A percentile compares a stretch with the other conserved stretches of the same genome.
These are phyloP conservation scores for Drosophila niveifrons DNA, from an alignment of 2,888 invertebrate genomes.

Conservation along the genomic window DNA sequence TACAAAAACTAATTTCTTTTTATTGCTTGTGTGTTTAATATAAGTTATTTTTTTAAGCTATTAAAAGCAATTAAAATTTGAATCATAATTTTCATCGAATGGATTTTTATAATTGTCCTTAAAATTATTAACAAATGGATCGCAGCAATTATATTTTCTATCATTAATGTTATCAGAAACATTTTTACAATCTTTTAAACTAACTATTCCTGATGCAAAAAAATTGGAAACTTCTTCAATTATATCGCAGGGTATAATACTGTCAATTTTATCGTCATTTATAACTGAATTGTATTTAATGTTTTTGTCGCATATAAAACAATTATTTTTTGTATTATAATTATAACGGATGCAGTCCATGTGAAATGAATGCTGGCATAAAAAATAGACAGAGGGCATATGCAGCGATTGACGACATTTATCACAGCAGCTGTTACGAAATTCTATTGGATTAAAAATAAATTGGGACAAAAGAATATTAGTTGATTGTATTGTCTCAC, in stretches of 20 bases:
- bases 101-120: conserved; percentile 12
- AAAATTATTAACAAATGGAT: neutral
- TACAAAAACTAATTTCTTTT: neutral
- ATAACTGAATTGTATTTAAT: neutral
- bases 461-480: conserved; percentile 33
- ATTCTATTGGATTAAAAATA: conserved; percentile 69
- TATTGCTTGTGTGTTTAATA: conserved; percentile 1
- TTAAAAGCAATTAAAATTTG: conserved; percentile 33
- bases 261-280: neutral
- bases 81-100: conserved; percentile 43
- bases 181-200: neutral
- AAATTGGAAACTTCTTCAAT: conserved; percentile 32
- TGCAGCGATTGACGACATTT: conserved; percentile 63
- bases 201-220: conserved; percentile 34
- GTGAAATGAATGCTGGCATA: conserved; percentile 78
- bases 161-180: neutral
- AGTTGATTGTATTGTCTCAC: conserved; percentile 32
- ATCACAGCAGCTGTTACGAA: conserved; percentile 71
- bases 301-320: conserved; percentile 34
- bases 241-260: conserved; percentile 6
- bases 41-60: neutral
- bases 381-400: conserved; percentile 63
- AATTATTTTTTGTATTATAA: conserved; percentile 27
- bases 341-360: conserved; percentile 60
- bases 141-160: too few relatives aligned